These are phyloP conservation scores for Ctenopoma multispine DNA, from an alignment of 2,797 vertebrate species.

Conservation along the genomic window DNA sequence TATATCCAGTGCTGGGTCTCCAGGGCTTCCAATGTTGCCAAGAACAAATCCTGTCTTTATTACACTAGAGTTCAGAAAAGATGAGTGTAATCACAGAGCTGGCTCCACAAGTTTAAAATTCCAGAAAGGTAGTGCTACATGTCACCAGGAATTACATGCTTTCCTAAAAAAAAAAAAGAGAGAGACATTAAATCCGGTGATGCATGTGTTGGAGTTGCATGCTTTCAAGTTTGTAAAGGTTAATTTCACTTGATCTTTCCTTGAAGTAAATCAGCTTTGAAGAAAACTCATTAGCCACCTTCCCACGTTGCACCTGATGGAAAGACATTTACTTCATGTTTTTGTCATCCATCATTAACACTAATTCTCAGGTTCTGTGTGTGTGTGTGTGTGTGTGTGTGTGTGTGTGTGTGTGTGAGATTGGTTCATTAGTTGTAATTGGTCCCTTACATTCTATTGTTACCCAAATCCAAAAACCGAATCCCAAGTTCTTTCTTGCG, in stretches of 20 bases:
- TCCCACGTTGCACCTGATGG: constrained; percentile 35
- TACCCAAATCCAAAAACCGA: too few relatives aligned
- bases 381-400: too few relatives aligned
- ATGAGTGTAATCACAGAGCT: constrained; percentile 16
- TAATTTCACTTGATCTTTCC: constrained; percentile 65
- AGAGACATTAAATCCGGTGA: constrained; percentile 1
- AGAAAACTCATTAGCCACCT: constrained; percentile 53
- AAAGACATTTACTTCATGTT: constrained; percentile 34
- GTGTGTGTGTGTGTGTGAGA: neutral
- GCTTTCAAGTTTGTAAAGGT: constrained; percentile 52
- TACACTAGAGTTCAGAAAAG: constrained; percentile 25
- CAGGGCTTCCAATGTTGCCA: constrained; percentile 21
- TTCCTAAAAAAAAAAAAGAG: constrained; percentile 24
- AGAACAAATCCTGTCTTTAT: constrained; percentile 42
- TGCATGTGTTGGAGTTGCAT: constrained; percentile 16
- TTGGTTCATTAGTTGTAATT: constrained; percentile 12
- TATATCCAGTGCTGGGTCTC: constrained; percentile 38
- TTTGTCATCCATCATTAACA: constrained; percentile 29
- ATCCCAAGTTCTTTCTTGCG: neutral
- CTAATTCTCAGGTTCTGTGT: constrained; percentile 2
- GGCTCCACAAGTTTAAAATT: constrained; percentile 27
- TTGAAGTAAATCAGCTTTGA: constrained; percentile 50
- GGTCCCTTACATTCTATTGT: neutral
- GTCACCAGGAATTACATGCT: constrained; percentile 13
- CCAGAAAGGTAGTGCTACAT: constrained; percentile 22